Evolutionary conservation across 2,888 invertebrate genomes (phyloP), one percentile per base, ranked within the genome.

Genomic region (Drosophila histrio): DNA sequence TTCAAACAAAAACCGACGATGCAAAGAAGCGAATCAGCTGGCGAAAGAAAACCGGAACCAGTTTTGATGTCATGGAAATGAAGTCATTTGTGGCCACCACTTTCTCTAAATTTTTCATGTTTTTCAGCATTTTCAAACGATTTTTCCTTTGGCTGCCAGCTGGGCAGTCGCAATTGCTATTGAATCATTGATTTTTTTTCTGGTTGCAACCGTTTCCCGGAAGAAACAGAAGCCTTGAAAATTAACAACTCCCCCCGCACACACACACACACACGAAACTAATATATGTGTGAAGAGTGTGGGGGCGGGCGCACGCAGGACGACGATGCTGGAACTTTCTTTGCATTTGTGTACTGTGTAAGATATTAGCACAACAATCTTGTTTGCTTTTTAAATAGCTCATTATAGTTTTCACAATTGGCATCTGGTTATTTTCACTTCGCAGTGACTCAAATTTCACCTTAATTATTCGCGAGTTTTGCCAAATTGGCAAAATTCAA

Each of bases 401-500:
- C 15, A 28, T 28, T 47, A 41, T 22, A 11, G 8, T 30, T 39
- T 58, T 17, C 24, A 19, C 26, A 13, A 24, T 57, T 26, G 21
- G 26, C 39, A 21, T 15, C 17, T 56, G 36, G 24, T 15, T 41
- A 34, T 30, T 47, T 50, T 38, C 9, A 7, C 19, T 39, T 44
- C 7, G 15, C 34, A 26, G 65, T 56, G 72, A 71, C 68, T 84
- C 87, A 72, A 79, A 57, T 86, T 79, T 79, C 84, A 72, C 44
- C n/a, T 19, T 39, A 67, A 69, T 66, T 54, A 39, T 36, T 65
- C 43, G 11, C 36, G 61, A 49, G 49, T 77, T 76, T 52, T 89
- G 87, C 85, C 89, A 84, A 88, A 68, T 87, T 87, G 87, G 85
- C 87, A 85, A 85, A 84, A 76, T 77, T 73, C 15, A 65, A 71